Conservation (phyloP, 2,888 invertebrate species). For the Platycnemis pennipes region DNA sequence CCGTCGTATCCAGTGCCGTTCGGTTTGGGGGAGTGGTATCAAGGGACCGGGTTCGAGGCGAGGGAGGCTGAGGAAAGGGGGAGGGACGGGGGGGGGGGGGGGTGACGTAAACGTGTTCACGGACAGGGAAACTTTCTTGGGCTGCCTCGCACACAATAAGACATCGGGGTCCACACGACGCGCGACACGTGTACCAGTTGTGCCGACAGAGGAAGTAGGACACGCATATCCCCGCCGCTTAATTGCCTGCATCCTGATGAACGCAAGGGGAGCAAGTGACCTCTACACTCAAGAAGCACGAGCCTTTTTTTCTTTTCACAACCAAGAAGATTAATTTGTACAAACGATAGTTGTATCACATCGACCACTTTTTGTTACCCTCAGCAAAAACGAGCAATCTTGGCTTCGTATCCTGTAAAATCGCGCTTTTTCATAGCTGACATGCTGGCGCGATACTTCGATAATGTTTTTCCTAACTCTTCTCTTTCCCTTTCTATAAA, state of each 20-base stretch:
- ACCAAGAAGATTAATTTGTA: no score
- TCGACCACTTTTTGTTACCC: no score
- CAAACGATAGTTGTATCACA: no score
- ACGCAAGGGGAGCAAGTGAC: no score
- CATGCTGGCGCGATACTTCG: no score
- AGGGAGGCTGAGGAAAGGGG: not conserved
- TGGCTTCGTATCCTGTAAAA: no score
- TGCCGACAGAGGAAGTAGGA: not conserved
- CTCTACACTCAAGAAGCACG: not conserved
- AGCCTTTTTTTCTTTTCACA: not conserved
- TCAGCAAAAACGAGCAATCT: no score
- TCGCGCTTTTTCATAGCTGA: no score
- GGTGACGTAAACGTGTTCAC: not conserved
- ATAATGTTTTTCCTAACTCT: no score
- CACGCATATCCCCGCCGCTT: not conserved
- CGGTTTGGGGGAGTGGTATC: not conserved
- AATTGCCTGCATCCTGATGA: not conserved
- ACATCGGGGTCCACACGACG: not conserved
- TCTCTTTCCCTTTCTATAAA: no score
- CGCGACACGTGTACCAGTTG: not conserved
- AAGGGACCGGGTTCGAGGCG: not conserved
- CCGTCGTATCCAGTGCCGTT: not conserved
- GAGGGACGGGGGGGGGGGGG: not conserved
- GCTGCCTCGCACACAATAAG: not conserved
- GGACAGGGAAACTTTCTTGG: conserved; percentile 21